Conservation (phyloP, 23 tunicate genomes). For the Trididemnum clinides region DNA sequence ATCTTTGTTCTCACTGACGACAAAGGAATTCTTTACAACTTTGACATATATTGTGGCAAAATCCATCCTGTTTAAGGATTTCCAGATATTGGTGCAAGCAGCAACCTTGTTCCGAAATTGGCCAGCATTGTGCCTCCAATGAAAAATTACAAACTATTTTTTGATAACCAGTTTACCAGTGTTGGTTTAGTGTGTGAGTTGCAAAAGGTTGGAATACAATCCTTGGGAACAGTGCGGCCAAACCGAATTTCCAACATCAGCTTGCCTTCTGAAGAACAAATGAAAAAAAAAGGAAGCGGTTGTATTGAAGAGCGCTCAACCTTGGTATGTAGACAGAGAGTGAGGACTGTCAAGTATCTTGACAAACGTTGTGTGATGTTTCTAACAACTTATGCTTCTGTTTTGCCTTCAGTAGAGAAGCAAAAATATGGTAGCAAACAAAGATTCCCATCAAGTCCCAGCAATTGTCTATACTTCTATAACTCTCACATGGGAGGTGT, state of each 20-base stretch:
- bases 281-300: slow-evolving; percentile 8
- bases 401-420: slow-evolving; percentile 4
- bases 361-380: background rate
- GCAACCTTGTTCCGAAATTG: background rate
- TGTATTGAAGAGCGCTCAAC: background rate
- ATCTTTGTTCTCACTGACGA: too few relatives aligned
- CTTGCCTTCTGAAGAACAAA: background rate
- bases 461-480: background rate
- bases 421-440: background rate
- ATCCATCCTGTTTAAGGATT: background rate
- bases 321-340: background rate
- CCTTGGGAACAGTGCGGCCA: background rate
- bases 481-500: background rate
- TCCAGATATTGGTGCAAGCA: background rate
- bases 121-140: too few relatives aligned
- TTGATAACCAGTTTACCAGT: slow-evolving; percentile 6
- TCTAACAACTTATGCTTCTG: background rate
- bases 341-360: background rate
- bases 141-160: too few relatives aligned
- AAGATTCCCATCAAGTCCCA: background rate
- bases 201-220: background rate
- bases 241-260: background rate
- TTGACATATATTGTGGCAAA: too few relatives aligned
- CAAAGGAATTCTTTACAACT: too few relatives aligned
- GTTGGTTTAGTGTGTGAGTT: slow-evolving; percentile 4